Base-by-base conservation (phyloP, 2,113 vertebrate genomes). In the Poicephalus meyeri region DNA sequence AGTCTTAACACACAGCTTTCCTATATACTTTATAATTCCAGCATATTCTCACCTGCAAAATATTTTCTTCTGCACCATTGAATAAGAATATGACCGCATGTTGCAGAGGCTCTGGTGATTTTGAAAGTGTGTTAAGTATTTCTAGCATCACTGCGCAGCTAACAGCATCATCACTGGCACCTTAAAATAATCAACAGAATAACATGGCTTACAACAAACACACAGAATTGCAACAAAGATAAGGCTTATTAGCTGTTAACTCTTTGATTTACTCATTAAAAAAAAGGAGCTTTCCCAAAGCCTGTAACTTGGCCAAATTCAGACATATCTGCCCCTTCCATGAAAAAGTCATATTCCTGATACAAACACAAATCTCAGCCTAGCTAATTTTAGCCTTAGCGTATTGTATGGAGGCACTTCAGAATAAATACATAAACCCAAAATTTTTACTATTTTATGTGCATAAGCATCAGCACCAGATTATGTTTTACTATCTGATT, bases 101-200 rank as follows among this genome's bases (percentile, higher is more conserved):
- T 39, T 95, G 98, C 68, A 99, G 98, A 70, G 98, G 97, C 23
- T 98, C 98, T 24, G 99, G 97, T 65, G 98, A 98, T 68, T 98
- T 98, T 58, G 99, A 98, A 89, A 99, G 95, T 6, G 98, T 98
- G 16, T 98, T 98, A 74, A 99, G 98, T 95, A 99, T 99, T 97
- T 99, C 99, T 94, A 99, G 97, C 99, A 99, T 99, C 92, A 99
- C 99, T 11, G 99, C 99, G 68, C 99, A 99, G 97, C 99, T 99
- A 80, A 99, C 99, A 20, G 99, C 99, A 81, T 99, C 99, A 80
- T 99, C 99, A 72, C 99, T 99, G 97, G 99, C 99, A 97, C 99
- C 99, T 99, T 96, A 60, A 95, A 95, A 96, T 47, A 89, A 94
- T 39, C 61, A 84, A 21, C 33, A 77, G 68, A 61, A 66, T 8